These are phyloP conservation scores for Papilio gigon DNA, from an alignment of 2,888 invertebrate genomes.

Conservation along the genomic window DNA sequence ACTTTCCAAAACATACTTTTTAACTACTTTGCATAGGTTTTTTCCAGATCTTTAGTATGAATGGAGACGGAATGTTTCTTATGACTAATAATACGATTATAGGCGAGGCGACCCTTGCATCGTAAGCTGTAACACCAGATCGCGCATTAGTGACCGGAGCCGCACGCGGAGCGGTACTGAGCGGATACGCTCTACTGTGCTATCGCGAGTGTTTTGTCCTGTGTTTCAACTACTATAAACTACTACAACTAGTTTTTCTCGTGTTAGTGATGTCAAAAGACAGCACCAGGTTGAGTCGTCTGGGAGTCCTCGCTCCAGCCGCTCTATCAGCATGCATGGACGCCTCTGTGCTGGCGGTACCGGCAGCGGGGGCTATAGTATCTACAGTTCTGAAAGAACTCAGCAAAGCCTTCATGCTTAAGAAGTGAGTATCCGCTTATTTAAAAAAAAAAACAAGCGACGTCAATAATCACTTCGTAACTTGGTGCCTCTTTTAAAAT, in stretches of 20 bases:
- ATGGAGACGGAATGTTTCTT: conserved; percentile 15
- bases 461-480: too few relatives aligned
- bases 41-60: not conserved
- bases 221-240: not conserved
- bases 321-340: conserved; percentile 77
- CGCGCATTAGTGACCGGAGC: conserved; percentile 63
- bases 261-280: conserved; percentile 68
- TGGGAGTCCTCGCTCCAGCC: conserved; percentile 75
- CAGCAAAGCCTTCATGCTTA: conserved; percentile 78
- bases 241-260: not conserved
- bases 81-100: conserved; percentile 33
- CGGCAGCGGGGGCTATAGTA: conserved; percentile 76
- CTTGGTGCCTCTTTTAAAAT: too few relatives aligned
- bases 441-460: not conserved
- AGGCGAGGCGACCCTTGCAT: conserved; percentile 21
- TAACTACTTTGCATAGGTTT: not conserved
- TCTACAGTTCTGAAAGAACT: conserved; percentile 77
- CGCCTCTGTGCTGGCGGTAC: conserved; percentile 76
- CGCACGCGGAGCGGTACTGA: conserved; percentile 76
- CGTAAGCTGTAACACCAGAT: conserved; percentile 41
- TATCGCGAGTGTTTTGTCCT: conserved; percentile 11
- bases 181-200: conserved; percentile 70
- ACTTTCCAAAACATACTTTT: too few relatives aligned
- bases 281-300: conserved; percentile 63
- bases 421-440: conserved; percentile 69